Evolutionary conservation across 2,797 vertebrate species (phyloP).

Genomic region (Ctenochaetus hawaiiensis): DNA sequence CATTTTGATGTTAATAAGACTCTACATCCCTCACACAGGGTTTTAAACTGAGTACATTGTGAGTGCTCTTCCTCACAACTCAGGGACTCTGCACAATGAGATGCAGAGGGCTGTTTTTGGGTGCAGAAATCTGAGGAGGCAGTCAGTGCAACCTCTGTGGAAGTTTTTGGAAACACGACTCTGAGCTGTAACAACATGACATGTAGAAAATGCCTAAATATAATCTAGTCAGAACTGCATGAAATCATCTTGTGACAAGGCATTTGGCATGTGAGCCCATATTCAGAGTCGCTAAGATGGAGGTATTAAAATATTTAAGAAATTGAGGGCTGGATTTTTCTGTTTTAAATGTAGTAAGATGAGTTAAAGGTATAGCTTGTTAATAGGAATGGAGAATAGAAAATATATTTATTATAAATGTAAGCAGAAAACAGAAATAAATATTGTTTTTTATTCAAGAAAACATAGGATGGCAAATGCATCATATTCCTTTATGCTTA

Average conservation of each 20-base stretch:
- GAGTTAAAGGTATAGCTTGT: not conserved
- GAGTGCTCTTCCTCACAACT: constrained; percentile 42
- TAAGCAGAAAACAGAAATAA: not conserved
- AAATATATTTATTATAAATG: not conserved
- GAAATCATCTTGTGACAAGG: constrained; percentile 31
- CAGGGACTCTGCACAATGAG: constrained; percentile 15
- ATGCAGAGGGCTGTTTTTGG: constrained; percentile 12
- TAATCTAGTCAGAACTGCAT: constrained; percentile 43
- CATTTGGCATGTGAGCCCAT: constrained; percentile 21
- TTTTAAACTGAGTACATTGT: constrained; percentile 58
- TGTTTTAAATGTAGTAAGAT: not conserved
- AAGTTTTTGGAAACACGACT: constrained; percentile 23
- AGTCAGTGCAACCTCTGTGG: constrained; percentile 9
- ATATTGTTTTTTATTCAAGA: not conserved
- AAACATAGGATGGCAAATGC: not conserved
- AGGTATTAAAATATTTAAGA: constrained; percentile 12
- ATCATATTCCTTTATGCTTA: not conserved
- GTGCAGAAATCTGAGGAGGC: constrained; percentile 18
- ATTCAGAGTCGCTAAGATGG: not conserved
- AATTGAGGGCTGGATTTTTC: not conserved
- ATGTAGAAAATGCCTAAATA: constrained; percentile 34
- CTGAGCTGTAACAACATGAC: constrained; percentile 19
- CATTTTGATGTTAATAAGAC: constrained; percentile 69
- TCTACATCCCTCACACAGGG: constrained; percentile 47
- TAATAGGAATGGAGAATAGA: not conserved